A percentile compares a stretch with the other conserved stretches of the same genome.
These are phyloP conservation scores for Anoplophora glabripennis DNA, from an alignment of 1,140 invertebrate species.

Conservation along the genomic window DNA sequence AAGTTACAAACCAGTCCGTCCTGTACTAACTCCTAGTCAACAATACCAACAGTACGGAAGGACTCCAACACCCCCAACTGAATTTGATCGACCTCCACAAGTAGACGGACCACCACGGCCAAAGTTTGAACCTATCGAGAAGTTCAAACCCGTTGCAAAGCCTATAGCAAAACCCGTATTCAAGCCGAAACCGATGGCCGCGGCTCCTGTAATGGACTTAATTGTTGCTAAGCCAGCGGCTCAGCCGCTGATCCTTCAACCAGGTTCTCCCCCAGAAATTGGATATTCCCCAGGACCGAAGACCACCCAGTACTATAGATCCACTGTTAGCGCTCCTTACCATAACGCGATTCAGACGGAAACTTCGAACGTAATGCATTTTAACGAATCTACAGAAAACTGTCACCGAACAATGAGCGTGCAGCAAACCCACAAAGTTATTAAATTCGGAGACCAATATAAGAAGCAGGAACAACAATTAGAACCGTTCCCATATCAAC, in stretches of 20 bases:
- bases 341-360: conserved; percentile 62
- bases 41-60: conserved; percentile 46
- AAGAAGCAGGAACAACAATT: conserved; percentile 40
- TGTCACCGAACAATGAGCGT: conserved; percentile 63
- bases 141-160: conserved; percentile 48
- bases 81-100: conserved; percentile 55
- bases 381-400: conserved; percentile 66
- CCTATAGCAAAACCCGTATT: conserved; percentile 46
- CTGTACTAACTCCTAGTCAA: conserved; percentile 55
- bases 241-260: conserved; percentile 52
- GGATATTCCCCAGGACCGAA: conserved; percentile 56
- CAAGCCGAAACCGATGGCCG: conserved; percentile 52
- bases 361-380: conserved; percentile 64
- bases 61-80: conserved; percentile 56
- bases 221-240: conserved; percentile 45
- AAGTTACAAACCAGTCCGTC: conserved; percentile 57
- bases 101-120: conserved; percentile 52
- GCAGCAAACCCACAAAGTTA: conserved; percentile 65
- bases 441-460: conserved; percentile 60
- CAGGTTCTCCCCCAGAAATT: conserved; percentile 59
- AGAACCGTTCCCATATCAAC: conserved; percentile 53
- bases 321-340: conserved; percentile 54
- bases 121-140: conserved; percentile 59
- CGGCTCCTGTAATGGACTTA: conserved; percentile 39
- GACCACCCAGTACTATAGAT: conserved; percentile 52